Percentiles rank a stretch among this genome's conserved stretches.
phyloP scores from a whole-genome alignment of 2,113 vertebrate genomes.

The Geococcyx californianus region DNA sequence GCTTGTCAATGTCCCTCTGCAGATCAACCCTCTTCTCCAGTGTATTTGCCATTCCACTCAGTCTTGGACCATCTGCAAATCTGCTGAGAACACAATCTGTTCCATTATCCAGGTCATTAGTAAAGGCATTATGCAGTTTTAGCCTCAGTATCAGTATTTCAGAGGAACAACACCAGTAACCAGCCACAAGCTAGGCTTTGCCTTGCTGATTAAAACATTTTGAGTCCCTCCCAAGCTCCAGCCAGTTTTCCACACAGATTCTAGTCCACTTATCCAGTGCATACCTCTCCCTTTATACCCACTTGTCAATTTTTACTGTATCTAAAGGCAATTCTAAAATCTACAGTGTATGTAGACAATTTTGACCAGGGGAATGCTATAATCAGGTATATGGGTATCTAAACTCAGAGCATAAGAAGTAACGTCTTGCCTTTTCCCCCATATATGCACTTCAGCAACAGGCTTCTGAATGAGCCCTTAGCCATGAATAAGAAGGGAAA shows the following conservation, averaged over 20 bases:
- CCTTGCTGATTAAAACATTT: neutral
- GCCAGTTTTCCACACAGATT: neutral
- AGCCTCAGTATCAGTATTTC: neutral
- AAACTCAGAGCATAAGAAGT: neutral
- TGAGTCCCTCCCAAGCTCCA: neutral
- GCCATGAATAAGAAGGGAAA: neutral
- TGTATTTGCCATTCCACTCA: accelerated
- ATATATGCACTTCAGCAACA: neutral
- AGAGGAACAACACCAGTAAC: neutral
- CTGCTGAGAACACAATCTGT: neutral
- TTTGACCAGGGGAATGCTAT: accelerated
- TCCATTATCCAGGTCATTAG: neutral
- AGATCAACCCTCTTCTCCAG: neutral
- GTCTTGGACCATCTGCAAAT: neutral
- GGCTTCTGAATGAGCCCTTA: neutral
- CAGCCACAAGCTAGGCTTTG: neutral
- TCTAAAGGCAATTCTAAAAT: neutral
- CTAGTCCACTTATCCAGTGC: neutral
- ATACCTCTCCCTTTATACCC: neutral
- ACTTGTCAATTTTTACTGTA: neutral
- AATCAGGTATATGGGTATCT: neutral
- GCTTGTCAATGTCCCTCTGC: neutral
- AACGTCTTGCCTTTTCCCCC: neutral
- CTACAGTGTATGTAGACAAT: neutral
- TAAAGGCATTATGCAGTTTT: neutral